Evolutionary conservation across 2,888 invertebrate genomes (phyloP), one percentile per base, ranked within the genome.

Genomic region (Mimumesa dahlbomi): DNA sequence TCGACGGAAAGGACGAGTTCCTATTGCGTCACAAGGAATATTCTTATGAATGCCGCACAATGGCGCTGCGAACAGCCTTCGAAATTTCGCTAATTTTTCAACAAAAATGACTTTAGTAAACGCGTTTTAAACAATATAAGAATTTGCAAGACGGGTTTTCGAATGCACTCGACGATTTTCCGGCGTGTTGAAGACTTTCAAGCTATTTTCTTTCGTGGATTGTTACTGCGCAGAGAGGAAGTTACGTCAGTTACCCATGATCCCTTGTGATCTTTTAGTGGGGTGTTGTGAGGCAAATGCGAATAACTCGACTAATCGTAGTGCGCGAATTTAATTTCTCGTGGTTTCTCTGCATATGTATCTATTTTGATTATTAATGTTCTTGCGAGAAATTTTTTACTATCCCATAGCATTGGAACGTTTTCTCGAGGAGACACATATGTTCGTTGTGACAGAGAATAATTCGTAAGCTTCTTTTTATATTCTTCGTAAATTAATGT

Each of bases 1-100:
- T 92, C 92, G 93, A 93, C 93, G 93, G 93, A 94, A 94, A 94
- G 93, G 91, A 87, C 85, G 87, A 88, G 77, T 84, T 84, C 82
- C 84, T 84, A 85, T 85, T 87, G 88, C 88, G 88, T 89, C 89
- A 88, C 87, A 75, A 80, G 75, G 70, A 80, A 79, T 81, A 82
- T 81, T 84, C 79, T 69, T 71, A 59, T 31, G 56, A 77, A 69
- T 59, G 80, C 76, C 84, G 77, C 80, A 36, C 71, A 78, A 73
- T 69, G 88, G 86, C 87, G 87, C 87, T 86, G 79, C 73, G 42
- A 19, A 34, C 67, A 40, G 22, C 43, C 40, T 34, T 59, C 63
- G 45, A 76, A 72, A 56, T 69, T 73, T 61, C 14, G 11, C n/a
- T 18, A 9, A 59, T 45, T 25, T 58, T 34, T 58, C 34, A 31